These are phyloP conservation scores for Apis laboriosa DNA, from an alignment of 1,140 invertebrate genomes.

Conservation along the genomic window DNA sequence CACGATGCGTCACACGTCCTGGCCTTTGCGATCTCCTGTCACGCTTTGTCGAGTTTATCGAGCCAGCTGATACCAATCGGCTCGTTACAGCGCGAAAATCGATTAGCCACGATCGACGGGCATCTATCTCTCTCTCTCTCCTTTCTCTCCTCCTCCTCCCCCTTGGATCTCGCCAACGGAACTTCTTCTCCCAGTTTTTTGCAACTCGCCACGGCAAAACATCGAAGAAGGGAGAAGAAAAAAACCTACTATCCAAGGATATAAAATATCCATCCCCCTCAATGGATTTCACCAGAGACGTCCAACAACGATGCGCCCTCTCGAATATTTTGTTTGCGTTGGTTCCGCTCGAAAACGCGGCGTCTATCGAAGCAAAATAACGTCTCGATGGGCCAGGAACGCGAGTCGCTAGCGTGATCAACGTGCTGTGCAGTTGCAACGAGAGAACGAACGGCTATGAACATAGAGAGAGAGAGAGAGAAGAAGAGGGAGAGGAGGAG, in stretches of 20 bases:
- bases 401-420: conserved; percentile 31
- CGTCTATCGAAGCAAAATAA: background rate
- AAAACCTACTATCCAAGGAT: background rate
- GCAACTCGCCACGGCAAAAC: background rate
- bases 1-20: background rate
- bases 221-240: background rate
- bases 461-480: background rate
- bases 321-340: too few species aligned
- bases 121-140: background rate
- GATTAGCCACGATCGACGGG: conserved; percentile 24
- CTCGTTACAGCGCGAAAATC: conserved; percentile 31
- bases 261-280: too few species aligned
- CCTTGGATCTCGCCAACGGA: background rate
- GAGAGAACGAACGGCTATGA: background rate
- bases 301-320: background rate
- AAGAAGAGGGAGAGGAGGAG: background rate
- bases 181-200: too few species aligned
- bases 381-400: background rate
- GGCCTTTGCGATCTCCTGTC: background rate
- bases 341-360: background rate
- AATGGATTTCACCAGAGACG: background rate
- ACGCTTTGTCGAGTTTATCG: conserved; percentile 28
- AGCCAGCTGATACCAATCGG: conserved; percentile 20
- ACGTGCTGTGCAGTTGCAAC: conserved; percentile 40
- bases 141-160: background rate